Conservation (phyloP, 2,113 vertebrate species). For the Rhabdomys dilectus region DNA sequence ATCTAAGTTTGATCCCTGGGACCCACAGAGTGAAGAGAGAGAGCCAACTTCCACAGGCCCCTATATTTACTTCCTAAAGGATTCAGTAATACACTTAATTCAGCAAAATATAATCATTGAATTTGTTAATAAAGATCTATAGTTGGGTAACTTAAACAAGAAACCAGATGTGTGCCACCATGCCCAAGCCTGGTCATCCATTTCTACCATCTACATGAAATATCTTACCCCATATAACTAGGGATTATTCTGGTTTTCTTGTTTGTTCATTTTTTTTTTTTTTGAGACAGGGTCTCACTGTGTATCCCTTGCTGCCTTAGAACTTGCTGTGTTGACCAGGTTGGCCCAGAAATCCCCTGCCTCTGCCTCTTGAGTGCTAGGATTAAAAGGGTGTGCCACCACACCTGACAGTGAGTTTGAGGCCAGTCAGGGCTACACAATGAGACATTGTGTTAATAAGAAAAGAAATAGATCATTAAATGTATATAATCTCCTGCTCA, state of each 20-base stretch:
- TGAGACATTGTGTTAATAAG: neutral
- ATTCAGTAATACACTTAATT: conserved; percentile 17
- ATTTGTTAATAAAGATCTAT: conserved; percentile 61
- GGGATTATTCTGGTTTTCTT: conserved; percentile 61
- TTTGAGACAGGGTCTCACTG: neutral
- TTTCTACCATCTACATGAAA: conserved; percentile 17
- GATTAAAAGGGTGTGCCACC: neutral
- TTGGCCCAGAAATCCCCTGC: neutral
- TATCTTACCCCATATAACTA: conserved; percentile 42
- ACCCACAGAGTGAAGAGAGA: neutral
- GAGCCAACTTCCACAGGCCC: neutral
- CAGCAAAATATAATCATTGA: conserved; percentile 48
- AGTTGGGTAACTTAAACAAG: conserved; percentile 30
- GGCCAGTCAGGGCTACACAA: neutral
- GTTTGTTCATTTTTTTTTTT: neutral
- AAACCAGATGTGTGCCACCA: neutral
- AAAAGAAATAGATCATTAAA: neutral
- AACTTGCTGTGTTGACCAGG: neutral
- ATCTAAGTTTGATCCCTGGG: neutral
- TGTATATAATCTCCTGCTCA: neutral
- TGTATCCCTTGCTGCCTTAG: neutral
- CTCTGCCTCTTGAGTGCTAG: neutral
- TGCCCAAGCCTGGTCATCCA: neutral
- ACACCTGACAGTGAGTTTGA: neutral
- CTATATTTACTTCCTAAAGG: conserved; percentile 33